Base-by-base conservation (phyloP, 2,797 vertebrate species). In the Rhinatrema bivittatum region DNA sequence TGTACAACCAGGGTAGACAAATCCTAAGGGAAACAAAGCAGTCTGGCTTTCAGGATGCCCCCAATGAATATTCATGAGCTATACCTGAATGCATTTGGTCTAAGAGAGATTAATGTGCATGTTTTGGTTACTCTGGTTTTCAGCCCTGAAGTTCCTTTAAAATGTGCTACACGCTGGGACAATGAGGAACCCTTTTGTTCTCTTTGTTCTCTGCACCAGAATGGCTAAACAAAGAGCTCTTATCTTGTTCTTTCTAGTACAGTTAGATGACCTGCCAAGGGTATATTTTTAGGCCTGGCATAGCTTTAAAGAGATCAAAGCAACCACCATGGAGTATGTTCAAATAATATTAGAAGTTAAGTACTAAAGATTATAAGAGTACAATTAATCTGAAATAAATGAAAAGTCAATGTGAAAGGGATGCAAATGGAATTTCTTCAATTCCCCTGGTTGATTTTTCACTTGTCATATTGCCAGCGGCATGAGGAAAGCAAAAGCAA, bases 341-440 rank as follows among this genome's bases (percentile, higher is more conserved):
- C 27, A 63, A 55, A 42, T 53, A 53, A 56, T 29, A 42, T 39
- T 52, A 24, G 36, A 51, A 52, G 42, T 46, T 49, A 64, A 69
- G 36, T 46, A 48, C 43, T 54, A 52, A 43, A 61, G 50, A 61
- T 60, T 60, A 43, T 35, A 36, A 51, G n/a, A 43, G 30, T 44
- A 29, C 56, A 60, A 49, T 50, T 65, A 58, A 60, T 72, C 61
- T 62, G 62, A 75, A 74, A 56, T 65, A 31, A 77, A 65, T 62
- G 62, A 54, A 68, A 70, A 69, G 26, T 42, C 59, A 65, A 52
- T 27, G 24, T 47, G 54, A 50, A 61, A 56, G 43, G 38, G 46
- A 46, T 23, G 13, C n/a, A 5, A 9, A 14, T 42, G 38, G 27
- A 33, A 25, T 32, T 52, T 49, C 14, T 47, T 38, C 41, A 42